Evolutionary conservation across 2,113 vertebrate species (phyloP).

Genomic region (Calcarius ornatus): DNA sequence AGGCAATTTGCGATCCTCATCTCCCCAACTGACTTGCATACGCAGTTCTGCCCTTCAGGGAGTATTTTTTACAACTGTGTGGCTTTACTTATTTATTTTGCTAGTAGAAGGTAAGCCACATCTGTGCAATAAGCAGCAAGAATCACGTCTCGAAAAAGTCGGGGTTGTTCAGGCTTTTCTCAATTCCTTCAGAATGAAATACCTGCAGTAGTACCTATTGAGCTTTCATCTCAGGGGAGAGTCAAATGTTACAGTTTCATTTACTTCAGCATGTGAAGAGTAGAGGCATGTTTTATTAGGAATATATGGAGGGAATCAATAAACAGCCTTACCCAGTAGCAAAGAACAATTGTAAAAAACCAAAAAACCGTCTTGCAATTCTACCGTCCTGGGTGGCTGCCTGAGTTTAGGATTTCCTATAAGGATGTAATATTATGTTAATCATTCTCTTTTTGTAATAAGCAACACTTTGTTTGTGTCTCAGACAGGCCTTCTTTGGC

Average conservation of each 20-base stretch:
- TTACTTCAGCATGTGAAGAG: constrained; percentile 12
- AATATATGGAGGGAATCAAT: not conserved
- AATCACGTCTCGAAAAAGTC: not conserved
- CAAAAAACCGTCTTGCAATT: not conserved
- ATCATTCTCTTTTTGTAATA: not conserved
- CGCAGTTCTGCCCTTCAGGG: not conserved
- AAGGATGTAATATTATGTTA: not conserved
- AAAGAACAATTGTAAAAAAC: not conserved
- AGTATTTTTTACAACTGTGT: not conserved
- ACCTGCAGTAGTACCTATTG: not conserved
- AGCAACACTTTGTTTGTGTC: not conserved
- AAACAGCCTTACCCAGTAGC: not conserved
- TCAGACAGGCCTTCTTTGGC: not conserved
- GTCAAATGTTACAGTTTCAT: constrained; percentile 12
- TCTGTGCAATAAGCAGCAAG: not conserved
- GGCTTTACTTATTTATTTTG: not conserved
- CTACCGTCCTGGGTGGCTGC: not conserved
- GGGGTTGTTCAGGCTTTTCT: not conserved
- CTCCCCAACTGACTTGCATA: not conserved
- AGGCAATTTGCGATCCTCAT: not conserved
- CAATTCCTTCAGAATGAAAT: not conserved
- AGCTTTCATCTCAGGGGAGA: not conserved
- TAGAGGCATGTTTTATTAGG: not conserved
- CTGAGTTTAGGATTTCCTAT: not conserved
- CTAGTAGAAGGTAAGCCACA: not conserved